Evolutionary conservation across 2,888 invertebrate genomes (phyloP), one percentile per base, ranked within the genome.

Genomic region (Camponotus fellah): DNA sequence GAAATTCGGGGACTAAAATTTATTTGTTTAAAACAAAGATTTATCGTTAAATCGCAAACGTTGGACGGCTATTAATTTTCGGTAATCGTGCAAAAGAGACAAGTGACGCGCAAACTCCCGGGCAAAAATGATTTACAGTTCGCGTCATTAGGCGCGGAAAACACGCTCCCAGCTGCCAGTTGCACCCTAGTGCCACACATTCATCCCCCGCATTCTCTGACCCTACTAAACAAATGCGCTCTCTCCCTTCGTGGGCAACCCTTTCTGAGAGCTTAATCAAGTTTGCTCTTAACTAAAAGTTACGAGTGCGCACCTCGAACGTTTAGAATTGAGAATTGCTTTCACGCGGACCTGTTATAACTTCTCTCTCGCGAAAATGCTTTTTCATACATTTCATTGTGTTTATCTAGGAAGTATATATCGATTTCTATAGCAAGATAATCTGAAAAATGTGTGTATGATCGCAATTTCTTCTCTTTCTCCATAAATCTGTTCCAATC

Each of bases 221-320:
- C 64, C 84, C 64, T 77, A 26, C 77, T 56, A 86, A 87, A 84
- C 85, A 86, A 85, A 87, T 84, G 84, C 79, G 62, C 75, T 85
- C 82, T 40, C 69, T 58, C 69, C 56, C 32, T 14, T n/a, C 43
- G 43, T 58, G 43, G 40, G 68, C 71, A 85, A 85, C 84, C 86
- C 86, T 85, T 86, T 86, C 34, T 53, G 58, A 60, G n/a, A 71
- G 81, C 81, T 86, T 88, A 88, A 88, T 88, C 88, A 85, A 88
- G 83, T 83, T 76, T 66, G 74, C 85, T 76, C 85, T 82, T 81
- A 86, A 85, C 83, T 77, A 43, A 83, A 64, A 81, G 77, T 76
- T 69, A 85, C 69, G 85, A 77, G 62, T 65, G 34, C 40, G 34
- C 40, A 43, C 80, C 26, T 81, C 65, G 56, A 74, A 58, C 68